Evolutionary conservation across 2,113 vertebrate genomes (phyloP), one percentile per base, ranked within the genome.

Genomic region (Colius striatus): DNA sequence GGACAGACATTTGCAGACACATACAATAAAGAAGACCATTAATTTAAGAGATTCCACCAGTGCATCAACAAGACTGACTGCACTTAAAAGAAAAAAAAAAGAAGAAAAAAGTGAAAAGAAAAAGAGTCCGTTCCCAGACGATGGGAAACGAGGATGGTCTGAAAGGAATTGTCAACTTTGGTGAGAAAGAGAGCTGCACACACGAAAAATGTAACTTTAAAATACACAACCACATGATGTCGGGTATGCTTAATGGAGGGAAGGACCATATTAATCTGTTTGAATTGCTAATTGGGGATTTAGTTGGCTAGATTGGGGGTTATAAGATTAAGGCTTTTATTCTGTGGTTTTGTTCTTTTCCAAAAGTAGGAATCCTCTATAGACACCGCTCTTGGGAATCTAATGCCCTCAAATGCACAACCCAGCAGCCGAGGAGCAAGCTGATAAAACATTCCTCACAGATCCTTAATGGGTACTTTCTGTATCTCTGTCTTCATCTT

Each of bases 221-320:
- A 84, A 96, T 34, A 90, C 65, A 62, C 81, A 88, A 25, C 48
- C 92, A 65, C 89, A 72, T 74, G 84, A 82, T 88, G 50, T 91
- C 3, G 47, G 95, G 61, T 91, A 30, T 80, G 41, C 90, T 93
- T 95, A 92, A 77, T 86, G 71, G 87, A 93, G 61, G 79, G 89
- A 90, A 83, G 74, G 91, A 87, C 84, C 79, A 92, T 93, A 93
- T 92, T 84, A 92, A 92, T 92, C 94, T 94, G 91, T 95, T 96
- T 94, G 92, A 97, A 96, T 95, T 95, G 96, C 95, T 97, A 94
- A 91, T 94, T 96, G 95, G 94, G 94, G 95, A 96, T 93, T 97
- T 94, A 86, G 93, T 55, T 84, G 94, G 90, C 94, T 82, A 91
- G 94, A 91, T 84, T 48, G 92, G 68, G 89, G 38, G 91, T 79